These are phyloP conservation scores for Callocephalon fimbriatum DNA, from an alignment of 2,113 vertebrate genomes.

Conservation along the genomic window DNA sequence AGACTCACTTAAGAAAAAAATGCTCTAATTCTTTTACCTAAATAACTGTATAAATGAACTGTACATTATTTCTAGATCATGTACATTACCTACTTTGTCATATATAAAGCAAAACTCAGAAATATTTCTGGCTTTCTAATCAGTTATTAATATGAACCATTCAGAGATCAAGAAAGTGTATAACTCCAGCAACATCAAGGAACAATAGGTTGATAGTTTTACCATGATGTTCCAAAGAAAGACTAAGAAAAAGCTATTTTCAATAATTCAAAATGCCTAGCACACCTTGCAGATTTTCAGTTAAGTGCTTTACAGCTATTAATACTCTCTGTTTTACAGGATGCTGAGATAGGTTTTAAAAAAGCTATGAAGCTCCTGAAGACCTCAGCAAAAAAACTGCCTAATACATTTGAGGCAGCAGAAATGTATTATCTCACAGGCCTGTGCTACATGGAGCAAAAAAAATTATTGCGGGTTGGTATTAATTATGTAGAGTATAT, in stretches of 20 bases:
- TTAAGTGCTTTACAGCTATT: neutral
- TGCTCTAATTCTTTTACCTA: neutral
- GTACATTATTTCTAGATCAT: neutral
- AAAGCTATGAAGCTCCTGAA: constrained; percentile 60
- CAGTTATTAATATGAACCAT: neutral
- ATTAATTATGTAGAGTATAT: neutral
- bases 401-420: constrained; percentile 21
- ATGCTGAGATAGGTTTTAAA: constrained; percentile 76
- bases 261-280: neutral
- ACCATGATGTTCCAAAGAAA: neutral
- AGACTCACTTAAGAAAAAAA: neutral
- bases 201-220: neutral
- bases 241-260: neutral
- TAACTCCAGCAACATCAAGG: neutral
- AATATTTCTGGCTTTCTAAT: neutral
- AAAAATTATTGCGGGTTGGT: constrained; percentile 65
- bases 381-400: neutral
- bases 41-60: neutral
- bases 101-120: neutral
- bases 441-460: constrained; percentile 78
- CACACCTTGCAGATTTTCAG: neutral
- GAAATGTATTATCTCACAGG: constrained; percentile 78
- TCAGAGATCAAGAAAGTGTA: neutral
- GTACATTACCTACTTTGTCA: neutral
- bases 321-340: constrained; percentile 59